A percentile compares a stretch with the other conserved stretches of the same genome.
Conservation (phyloP, 2,797 vertebrate genomes). For the Micromesistius poutassou region DNA sequence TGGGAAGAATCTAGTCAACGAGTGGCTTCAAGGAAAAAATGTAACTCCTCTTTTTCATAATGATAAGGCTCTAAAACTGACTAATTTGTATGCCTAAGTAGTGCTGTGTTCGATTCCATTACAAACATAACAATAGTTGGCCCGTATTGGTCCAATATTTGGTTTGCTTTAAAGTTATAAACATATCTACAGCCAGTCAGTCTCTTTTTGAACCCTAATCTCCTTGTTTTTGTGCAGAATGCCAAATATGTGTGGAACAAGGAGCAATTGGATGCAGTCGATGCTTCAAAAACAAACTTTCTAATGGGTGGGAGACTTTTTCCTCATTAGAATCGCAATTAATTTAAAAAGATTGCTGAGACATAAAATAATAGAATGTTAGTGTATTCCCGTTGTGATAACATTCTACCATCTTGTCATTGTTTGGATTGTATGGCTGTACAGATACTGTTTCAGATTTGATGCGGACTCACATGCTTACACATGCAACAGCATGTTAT, state of each 20-base stretch:
- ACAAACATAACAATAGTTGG: not conserved
- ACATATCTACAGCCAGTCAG: not conserved
- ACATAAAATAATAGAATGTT: not conserved
- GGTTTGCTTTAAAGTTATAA: not conserved
- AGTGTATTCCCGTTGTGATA: not conserved
- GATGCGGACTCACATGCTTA: not conserved
- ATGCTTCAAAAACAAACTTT: conserved; percentile 64
- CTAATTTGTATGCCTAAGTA: not conserved
- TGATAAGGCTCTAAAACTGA: not conserved
- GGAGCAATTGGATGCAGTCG: conserved; percentile 60
- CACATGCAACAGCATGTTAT: not conserved
- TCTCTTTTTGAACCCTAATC: not conserved
- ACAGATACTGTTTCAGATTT: not conserved
- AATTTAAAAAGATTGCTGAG: not conserved
- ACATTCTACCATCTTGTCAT: not conserved
- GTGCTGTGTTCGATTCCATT: not conserved
- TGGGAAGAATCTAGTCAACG: conserved; percentile 60
- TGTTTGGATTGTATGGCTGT: not conserved
- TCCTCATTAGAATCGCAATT: not conserved
- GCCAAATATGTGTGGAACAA: conserved; percentile 79
- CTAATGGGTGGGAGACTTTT: conserved; percentile 71
- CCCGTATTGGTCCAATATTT: not conserved
- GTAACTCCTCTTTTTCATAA: conserved; percentile 41
- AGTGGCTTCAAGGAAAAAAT: conserved; percentile 66
- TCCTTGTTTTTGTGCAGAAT: conserved; percentile 52